phyloP scores from a whole-genome alignment of 1,140 invertebrate species.

The Chionoecetes opilio region DNA sequence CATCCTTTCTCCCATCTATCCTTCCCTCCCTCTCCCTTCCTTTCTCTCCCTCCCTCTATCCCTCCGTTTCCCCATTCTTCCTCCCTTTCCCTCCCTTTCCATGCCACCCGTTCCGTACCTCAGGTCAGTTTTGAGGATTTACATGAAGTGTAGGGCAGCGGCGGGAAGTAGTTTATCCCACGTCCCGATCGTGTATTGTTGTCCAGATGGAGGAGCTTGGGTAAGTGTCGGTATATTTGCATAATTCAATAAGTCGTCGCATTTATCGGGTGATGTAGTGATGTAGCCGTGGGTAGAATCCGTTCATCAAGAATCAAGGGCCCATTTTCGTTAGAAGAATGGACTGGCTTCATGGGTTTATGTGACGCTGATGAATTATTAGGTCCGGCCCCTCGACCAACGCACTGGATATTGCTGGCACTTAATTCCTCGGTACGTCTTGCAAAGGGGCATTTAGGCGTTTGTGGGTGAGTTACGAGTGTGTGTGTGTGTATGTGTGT shows the following conservation, averaged over 20 bases:
- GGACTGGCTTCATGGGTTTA: neutral
- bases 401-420: neutral
- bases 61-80: neutral
- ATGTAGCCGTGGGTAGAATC: neutral
- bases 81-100: neutral
- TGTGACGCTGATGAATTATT: slow-evolving; percentile 8
- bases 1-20: too few relatives aligned
- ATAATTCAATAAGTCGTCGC: too few relatives aligned
- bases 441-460: neutral
- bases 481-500: slow-evolving; percentile 44
- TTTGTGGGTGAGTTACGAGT: neutral
- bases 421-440: neutral
- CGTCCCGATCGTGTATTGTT: too few relatives aligned
- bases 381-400: neutral
- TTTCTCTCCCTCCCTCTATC: neutral
- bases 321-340: slow-evolving; percentile 9
- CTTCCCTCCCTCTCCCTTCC: neutral
- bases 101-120: too few relatives aligned
- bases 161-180: too few relatives aligned
- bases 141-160: too few relatives aligned
- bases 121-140: too few relatives aligned
- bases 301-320: neutral
- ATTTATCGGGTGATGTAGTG: too few relatives aligned
- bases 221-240: too few relatives aligned
- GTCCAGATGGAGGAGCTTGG: too few relatives aligned